phyloP scores from a whole-genome alignment of 2,888 invertebrate species.

The Dynastes hyllus region DNA sequence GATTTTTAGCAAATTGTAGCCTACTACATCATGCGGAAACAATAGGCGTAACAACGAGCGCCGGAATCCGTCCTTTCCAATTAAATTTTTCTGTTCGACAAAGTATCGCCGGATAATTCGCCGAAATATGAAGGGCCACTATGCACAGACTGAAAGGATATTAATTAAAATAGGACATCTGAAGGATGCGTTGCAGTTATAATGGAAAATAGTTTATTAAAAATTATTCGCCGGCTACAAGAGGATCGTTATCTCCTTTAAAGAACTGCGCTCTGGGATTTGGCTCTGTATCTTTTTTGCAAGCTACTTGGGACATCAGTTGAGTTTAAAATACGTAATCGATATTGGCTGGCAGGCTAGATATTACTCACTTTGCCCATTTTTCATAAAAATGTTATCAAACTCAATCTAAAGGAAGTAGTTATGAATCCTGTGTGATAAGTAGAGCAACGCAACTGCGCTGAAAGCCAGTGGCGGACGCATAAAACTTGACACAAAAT shows the following conservation, averaged over 20 bases:
- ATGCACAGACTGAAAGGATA: not conserved
- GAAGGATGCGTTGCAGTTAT: not conserved
- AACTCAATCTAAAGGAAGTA: too few relatives aligned
- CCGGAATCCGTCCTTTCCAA: slow-evolving; percentile 6
- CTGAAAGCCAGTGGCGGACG: too few relatives aligned
- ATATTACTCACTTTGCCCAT: too few relatives aligned
- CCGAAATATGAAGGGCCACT: not conserved
- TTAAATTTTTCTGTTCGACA: slow-evolving; percentile 45
- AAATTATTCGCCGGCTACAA: slow-evolving; percentile 4
- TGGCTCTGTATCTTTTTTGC: too few relatives aligned
- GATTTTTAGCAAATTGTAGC: slow-evolving; percentile 31
- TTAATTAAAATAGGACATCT: slow-evolving; percentile 28
- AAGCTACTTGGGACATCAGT: too few relatives aligned
- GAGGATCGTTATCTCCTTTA: not conserved
- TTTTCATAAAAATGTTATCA: too few relatives aligned
- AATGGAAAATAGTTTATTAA: slow-evolving; percentile 12
- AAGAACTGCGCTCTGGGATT: too few relatives aligned
- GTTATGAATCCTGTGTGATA: too few relatives aligned
- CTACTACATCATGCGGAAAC: slow-evolving; percentile 1
- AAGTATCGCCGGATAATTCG: slow-evolving; percentile 29
- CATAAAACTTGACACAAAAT: too few relatives aligned
- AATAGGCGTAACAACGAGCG: slow-evolving; percentile 19
- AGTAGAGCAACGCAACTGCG: too few relatives aligned
- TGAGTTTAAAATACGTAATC: too few relatives aligned
- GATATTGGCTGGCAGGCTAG: too few relatives aligned